Conservation (phyloP, 2,888 invertebrate genomes). For the Eurytoma californica region DNA sequence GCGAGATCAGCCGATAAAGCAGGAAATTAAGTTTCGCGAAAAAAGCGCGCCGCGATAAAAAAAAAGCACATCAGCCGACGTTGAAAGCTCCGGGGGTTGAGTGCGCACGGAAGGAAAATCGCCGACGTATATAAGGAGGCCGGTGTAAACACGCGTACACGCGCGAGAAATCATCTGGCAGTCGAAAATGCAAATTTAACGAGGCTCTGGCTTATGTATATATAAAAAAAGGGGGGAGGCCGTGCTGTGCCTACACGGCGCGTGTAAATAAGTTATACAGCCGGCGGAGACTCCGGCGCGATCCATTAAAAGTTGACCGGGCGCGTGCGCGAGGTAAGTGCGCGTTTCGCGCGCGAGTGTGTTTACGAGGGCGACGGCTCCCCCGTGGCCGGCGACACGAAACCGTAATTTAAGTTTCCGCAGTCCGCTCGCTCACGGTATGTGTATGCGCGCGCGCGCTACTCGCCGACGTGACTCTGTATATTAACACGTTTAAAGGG, state of each 20-base stretch:
- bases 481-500: slow-evolving; percentile 68
- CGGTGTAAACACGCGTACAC: neutral
- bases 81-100: too few relatives aligned
- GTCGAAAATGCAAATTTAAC: slow-evolving; percentile 57
- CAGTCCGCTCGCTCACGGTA: slow-evolving; percentile 36
- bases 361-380: slow-evolving; percentile 11
- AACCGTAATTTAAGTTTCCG: slow-evolving; percentile 70
- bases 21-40: neutral
- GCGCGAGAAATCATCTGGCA: slow-evolving; percentile 14
- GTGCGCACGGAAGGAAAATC: neutral
- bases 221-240: neutral
- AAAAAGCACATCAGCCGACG: too few relatives aligned
- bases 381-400: slow-evolving; percentile 64
- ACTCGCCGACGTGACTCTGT: slow-evolving; percentile 63
- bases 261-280: slow-evolving; percentile 56
- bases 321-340: slow-evolving; percentile 46
- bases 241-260: neutral
- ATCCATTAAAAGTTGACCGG: slow-evolving; percentile 63
- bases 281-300: slow-evolving; percentile 47
- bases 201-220: slow-evolving; percentile 43
- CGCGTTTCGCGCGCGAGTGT: slow-evolving; percentile 29
- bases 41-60: neutral
- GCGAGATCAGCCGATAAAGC: slow-evolving; percentile 14
- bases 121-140: neutral
- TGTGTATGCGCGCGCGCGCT: neutral